Evolutionary conservation across 2,888 invertebrate genomes (phyloP).

Genomic region (Limnephilus lunatus): DNA sequence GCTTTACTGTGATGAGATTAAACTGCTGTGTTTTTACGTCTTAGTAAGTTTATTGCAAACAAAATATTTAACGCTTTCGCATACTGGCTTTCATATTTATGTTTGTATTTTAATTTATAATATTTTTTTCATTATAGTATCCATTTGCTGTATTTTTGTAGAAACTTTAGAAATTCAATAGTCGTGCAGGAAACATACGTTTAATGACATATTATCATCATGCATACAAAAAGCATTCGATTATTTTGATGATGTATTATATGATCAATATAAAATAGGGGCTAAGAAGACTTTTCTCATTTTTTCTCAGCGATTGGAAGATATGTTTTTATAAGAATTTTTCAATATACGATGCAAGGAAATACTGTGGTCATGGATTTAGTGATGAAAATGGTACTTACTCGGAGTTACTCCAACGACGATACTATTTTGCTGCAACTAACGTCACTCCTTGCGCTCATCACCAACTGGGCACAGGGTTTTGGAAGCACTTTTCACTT

Average conservation of each 20-base stretch:
- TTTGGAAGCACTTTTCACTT: slow-evolving; percentile 30
- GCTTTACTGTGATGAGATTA: not conserved
- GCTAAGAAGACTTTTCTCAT: too few relatives aligned
- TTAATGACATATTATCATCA: not conserved
- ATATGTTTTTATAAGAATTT: not conserved
- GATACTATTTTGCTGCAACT: not conserved
- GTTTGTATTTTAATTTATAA: not conserved
- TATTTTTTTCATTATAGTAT: not conserved
- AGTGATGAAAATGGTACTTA: slow-evolving; percentile 3
- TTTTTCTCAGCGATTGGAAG: not conserved
- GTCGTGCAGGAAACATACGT: not conserved
- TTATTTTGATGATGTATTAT: not conserved
- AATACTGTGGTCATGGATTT: not conserved
- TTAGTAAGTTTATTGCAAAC: not conserved
- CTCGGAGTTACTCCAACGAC: slow-evolving; percentile 10
- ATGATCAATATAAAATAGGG: not conserved
- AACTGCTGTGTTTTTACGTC: not conserved
- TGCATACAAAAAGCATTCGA: not conserved
- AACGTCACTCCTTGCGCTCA: slow-evolving; percentile 32
- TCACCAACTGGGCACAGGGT: slow-evolving; percentile 41
- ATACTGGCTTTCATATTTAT: not conserved
- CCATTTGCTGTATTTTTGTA: not conserved
- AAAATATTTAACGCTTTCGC: not conserved
- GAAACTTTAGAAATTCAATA: not conserved
- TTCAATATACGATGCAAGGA: not conserved